phyloP scores from a whole-genome alignment of 2,113 vertebrate species.

The Clarias batrachus region DNA sequence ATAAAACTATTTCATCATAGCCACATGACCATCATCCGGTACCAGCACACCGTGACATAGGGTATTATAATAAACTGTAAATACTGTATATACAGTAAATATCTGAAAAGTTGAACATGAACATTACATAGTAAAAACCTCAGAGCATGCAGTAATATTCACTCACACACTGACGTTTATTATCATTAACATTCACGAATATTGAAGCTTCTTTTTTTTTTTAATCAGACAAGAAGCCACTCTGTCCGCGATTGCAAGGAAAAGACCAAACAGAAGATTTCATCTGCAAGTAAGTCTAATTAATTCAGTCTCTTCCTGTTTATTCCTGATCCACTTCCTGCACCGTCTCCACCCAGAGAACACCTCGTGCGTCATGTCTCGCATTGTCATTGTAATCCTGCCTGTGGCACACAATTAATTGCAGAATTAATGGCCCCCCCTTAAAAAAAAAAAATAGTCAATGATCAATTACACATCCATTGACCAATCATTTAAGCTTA shows the following conservation, averaged over 20 bases:
- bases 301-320: neutral
- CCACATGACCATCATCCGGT: neutral
- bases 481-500: neutral
- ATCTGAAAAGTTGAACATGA: neutral
- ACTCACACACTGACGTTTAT: neutral
- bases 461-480: neutral
- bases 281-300: neutral
- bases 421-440: neutral
- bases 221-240: neutral
- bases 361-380: neutral
- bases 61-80: no score
- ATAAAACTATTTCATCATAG: neutral
- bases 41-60: neutral
- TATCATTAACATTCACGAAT: neutral
- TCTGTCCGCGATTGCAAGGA: neutral
- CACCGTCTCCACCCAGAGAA: neutral
- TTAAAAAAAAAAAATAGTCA: neutral
- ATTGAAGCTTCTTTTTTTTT: neutral
- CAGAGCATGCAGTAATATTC: neutral
- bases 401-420: neutral
- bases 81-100: no score
- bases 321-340: neutral
- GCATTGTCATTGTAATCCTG: neutral
- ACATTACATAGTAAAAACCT: neutral
- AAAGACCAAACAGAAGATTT: neutral